Percentiles rank a stretch among this genome's conserved stretches.
These are phyloP conservation scores for Bombus pyrosoma DNA, from an alignment of 1,140 invertebrate genomes.

Conservation along the genomic window DNA sequence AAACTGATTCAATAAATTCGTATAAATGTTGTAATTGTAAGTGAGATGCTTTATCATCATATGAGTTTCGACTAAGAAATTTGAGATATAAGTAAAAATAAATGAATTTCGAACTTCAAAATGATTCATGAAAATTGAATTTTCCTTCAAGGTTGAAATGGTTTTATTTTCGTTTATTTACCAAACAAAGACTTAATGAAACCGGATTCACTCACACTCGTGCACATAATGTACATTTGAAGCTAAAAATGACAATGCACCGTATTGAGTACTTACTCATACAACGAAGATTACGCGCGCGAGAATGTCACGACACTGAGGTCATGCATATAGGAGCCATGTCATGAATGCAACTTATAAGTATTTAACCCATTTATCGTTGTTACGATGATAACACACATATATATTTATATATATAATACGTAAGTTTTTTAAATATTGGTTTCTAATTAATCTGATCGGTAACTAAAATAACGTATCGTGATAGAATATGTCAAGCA, in stretches of 20 bases:
- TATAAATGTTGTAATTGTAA: not conserved
- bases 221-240: constrained; percentile 33
- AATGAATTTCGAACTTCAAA: not conserved
- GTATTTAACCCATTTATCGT: constrained; percentile 50
- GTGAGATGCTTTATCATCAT: not conserved
- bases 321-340: constrained; percentile 38
- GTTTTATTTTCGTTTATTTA: constrained; percentile 16
- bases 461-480: constrained; percentile 3
- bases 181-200: constrained; percentile 9
- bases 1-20: not conserved
- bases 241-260: constrained; percentile 43
- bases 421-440: constrained; percentile 16
- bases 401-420: not conserved
- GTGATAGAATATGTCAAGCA: not conserved
- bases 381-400: constrained; percentile 17
- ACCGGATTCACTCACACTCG: constrained; percentile 32
- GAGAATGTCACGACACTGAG: constrained; percentile 56
- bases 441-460: constrained; percentile 8
- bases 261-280: constrained; percentile 43
- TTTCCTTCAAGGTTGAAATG: constrained; percentile 1
- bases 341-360: constrained; percentile 44
- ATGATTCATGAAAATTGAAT: not conserved
- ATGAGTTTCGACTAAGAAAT: not conserved
- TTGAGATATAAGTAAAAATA: not conserved
- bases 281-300: constrained; percentile 44